phyloP scores from a whole-genome alignment of 2,888 invertebrate genomes.

The Mesoligia furuncula region DNA sequence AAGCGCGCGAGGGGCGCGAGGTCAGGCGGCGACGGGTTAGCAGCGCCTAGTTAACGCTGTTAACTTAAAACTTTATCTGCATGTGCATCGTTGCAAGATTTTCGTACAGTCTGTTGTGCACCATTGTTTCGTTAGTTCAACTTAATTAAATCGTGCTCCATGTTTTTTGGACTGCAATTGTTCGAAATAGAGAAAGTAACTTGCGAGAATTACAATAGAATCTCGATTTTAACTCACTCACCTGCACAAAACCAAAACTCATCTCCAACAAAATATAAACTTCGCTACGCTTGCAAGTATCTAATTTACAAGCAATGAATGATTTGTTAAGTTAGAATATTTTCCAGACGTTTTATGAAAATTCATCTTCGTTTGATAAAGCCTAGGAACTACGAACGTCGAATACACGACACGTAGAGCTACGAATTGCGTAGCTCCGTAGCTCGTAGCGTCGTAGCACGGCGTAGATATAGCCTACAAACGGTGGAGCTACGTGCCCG shows the following conservation, averaged over 20 bases:
- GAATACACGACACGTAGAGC: conserved; percentile 56
- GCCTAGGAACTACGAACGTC: conserved; percentile 36
- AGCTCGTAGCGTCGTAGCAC: conserved; percentile 40
- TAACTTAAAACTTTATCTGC: conserved; percentile 57
- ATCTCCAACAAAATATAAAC: neutral
- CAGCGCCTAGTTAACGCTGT: conserved; percentile 46
- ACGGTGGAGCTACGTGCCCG: conserved; percentile 54
- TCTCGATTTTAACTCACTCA: neutral
- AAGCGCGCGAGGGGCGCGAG: conserved; percentile 63
- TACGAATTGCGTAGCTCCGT: conserved; percentile 55
- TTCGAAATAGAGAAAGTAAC: neutral
- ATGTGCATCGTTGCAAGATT: conserved; percentile 47
- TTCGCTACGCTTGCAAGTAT: neutral
- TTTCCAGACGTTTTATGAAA: conserved; percentile 37
- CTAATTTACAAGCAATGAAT: conserved; percentile 24
- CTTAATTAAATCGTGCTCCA: conserved; percentile 35
- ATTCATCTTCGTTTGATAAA: conserved; percentile 42
- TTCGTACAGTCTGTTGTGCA: conserved; percentile 35
- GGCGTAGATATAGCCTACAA: conserved; percentile 54
- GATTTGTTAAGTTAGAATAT: conserved; percentile 36
- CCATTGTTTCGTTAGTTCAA: conserved; percentile 39
- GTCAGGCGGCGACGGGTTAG: conserved; percentile 45
- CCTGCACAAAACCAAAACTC: neutral
- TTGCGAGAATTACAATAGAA: neutral
- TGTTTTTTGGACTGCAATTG: conserved; percentile 19